phyloP scores from a whole-genome alignment of 2,888 invertebrate species.

The Spodoptera picta region DNA sequence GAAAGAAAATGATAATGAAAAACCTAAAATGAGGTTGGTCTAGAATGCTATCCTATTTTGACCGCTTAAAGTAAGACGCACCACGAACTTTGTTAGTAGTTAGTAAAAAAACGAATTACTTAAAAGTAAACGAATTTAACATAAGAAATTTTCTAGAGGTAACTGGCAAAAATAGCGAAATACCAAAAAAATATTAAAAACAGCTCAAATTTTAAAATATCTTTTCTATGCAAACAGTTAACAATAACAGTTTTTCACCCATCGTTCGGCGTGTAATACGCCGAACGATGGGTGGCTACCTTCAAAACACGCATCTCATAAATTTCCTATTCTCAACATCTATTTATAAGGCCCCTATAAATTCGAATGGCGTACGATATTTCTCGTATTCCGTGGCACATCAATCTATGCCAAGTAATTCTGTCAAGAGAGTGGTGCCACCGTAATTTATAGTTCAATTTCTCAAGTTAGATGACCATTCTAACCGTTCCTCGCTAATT shows the following conservation, averaged over 20 bases:
- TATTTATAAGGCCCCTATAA: constrained; percentile 69
- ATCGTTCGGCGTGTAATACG: constrained; percentile 11
- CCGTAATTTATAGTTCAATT: constrained; percentile 75
- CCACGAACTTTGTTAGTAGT: no score
- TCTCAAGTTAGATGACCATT: constrained; percentile 67
- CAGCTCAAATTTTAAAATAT: no score
- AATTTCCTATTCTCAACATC: constrained; percentile 53
- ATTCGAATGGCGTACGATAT: constrained; percentile 72
- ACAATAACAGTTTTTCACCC: neutral
- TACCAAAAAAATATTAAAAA: no score
- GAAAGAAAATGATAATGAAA: no score
- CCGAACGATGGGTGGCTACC: neutral
- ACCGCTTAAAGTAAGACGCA: no score
- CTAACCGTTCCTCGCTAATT: constrained; percentile 54
- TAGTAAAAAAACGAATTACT: no score
- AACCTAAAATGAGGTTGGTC: no score
- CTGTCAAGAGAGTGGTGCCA: constrained; percentile 71
- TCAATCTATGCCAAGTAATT: constrained; percentile 80
- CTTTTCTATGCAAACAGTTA: no score
- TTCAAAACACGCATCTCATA: constrained; percentile 32
- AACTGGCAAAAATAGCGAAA: no score
- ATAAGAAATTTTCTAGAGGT: no score
- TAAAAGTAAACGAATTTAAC: no score
- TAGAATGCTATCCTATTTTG: no score
- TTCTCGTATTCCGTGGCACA: constrained; percentile 75